Percentiles rank a stretch among this genome's conserved stretches.
These are phyloP conservation scores for Sardina pilchardus DNA, from an alignment of 2,113 vertebrate species.

Conservation along the genomic window DNA sequence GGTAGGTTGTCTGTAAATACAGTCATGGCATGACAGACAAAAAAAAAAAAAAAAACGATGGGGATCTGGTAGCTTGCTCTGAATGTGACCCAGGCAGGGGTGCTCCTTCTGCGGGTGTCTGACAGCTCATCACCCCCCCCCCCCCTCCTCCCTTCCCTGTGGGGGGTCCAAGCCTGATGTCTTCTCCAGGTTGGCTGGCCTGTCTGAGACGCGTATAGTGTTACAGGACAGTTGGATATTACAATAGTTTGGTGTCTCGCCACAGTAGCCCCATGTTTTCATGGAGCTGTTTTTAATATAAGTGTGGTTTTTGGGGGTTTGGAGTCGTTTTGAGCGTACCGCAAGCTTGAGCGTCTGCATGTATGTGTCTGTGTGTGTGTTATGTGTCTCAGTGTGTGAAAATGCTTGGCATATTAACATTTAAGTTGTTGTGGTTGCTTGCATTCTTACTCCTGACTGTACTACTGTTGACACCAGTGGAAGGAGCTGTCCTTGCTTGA, in stretches of 20 bases:
- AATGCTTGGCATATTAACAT: not conserved
- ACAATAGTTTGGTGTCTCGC: slow-evolving; percentile 6
- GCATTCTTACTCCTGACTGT: not conserved
- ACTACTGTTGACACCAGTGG: not conserved
- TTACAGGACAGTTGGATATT: slow-evolving; percentile 9
- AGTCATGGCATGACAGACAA: not conserved
- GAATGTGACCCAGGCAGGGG: not conserved
- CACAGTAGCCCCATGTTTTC: slow-evolving; percentile 14
- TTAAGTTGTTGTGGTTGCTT: not conserved
- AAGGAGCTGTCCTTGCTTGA: not conserved
- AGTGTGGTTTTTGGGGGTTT: slow-evolving; percentile 7
- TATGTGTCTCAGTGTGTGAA: not conserved
- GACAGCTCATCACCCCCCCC: not conserved
- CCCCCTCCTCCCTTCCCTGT: not conserved
- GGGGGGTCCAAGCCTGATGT: slow-evolving; percentile 13
- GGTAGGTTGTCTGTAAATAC: not conserved
- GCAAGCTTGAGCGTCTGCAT: not conserved
- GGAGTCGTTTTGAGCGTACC: not conserved
- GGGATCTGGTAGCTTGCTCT: not conserved
- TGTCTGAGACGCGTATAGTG: not conserved
- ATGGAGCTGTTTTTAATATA: slow-evolving; percentile 10
- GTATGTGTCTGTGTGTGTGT: not conserved
- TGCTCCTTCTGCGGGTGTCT: not conserved
- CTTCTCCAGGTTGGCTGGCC: slow-evolving; percentile 14
- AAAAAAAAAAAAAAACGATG: not conserved